Evolutionary conservation across 1,140 invertebrate species (phyloP), one percentile per base, ranked within the genome.

Genomic region (Ostrea edulis): DNA sequence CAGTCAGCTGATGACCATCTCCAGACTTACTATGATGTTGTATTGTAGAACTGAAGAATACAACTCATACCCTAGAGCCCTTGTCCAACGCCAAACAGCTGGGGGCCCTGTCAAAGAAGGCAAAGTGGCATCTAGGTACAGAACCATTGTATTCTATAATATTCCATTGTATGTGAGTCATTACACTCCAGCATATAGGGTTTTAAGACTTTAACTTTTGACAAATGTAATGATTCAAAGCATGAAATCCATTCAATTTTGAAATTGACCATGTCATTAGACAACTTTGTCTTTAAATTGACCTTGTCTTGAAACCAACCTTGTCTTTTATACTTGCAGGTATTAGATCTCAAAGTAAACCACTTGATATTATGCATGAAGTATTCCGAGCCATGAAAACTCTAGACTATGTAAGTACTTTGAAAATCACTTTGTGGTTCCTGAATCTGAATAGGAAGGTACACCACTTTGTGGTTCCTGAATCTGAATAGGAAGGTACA

Each of bases 351-450:
- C 99, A 99, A 95, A 99, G 98, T 93, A 99, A 99, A 94, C 98
- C 98, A 3, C 98, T 98, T 93, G 99, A 99, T 95, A 99, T 99
- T 29, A 99, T 99, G 99, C 97, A 99, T 95, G 99, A 99, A 96
- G 99, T 99, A 1, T 99, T 99, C 94, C 96, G 98, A 91, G 99
- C 99, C 20, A 99, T 99, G 99, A 99, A 99, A 95, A 97, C 97
- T 9, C 96, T 99, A 17, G 97, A 98, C 95, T 99, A 99, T 96
- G 97, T 97, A 96, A 96, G 96, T 95, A 53, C 14, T 77, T 9
- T 35, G n/a, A 1, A 8, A 7, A 29, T 81, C 22, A 17, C 3
- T 35, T 77, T 25, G 7, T 14, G 7, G 8, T 22, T 14, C 71
- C 11, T 29, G 20, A 44, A 81, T 35, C 4, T 4, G 0, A 12